Conservation (phyloP, 53 echinoderm and acorn worm species). For the Paracentrotus lividus region DNA sequence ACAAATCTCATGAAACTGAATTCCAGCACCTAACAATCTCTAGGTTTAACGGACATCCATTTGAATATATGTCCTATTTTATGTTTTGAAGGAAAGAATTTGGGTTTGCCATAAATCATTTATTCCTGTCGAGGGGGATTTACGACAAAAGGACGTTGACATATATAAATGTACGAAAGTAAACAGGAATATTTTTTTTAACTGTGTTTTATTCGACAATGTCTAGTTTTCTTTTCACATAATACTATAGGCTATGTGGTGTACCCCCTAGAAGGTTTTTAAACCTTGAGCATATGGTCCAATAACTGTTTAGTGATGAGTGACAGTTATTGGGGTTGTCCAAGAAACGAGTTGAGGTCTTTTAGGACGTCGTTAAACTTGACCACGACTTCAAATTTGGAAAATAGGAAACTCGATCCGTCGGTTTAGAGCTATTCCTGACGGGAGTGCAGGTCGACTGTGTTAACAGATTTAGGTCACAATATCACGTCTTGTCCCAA, state of each 20-base stretch:
- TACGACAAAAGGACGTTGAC: slow-evolving; percentile 60
- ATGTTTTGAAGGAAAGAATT: background rate
- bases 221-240: slow-evolving; percentile 14
- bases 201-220: slow-evolving; percentile 18
- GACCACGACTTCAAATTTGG: slow-evolving; percentile 61
- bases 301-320: slow-evolving; percentile 59
- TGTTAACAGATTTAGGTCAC: slow-evolving; percentile 64
- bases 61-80: background rate
- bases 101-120: slow-evolving; percentile 12
- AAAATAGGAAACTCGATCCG: slow-evolving; percentile 59
- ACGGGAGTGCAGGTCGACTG: slow-evolving; percentile 31
- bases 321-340: slow-evolving; percentile 61
- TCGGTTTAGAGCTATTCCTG: slow-evolving; percentile 35
- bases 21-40: background rate
- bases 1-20: slow-evolving; percentile 7
- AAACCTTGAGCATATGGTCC: slow-evolving; percentile 41
- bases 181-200: slow-evolving; percentile 31
- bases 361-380: slow-evolving; percentile 61
- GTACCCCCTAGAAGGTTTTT: slow-evolving; percentile 54
- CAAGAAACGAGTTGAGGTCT: slow-evolving; percentile 50
- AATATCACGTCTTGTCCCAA: slow-evolving; percentile 27
- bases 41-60: background rate
- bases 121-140: slow-evolving; percentile 51
- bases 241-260: slow-evolving; percentile 41
- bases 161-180: slow-evolving; percentile 51